Base-by-base conservation (phyloP, 2,888 invertebrate genomes). In the Ichneumon xanthorius region DNA sequence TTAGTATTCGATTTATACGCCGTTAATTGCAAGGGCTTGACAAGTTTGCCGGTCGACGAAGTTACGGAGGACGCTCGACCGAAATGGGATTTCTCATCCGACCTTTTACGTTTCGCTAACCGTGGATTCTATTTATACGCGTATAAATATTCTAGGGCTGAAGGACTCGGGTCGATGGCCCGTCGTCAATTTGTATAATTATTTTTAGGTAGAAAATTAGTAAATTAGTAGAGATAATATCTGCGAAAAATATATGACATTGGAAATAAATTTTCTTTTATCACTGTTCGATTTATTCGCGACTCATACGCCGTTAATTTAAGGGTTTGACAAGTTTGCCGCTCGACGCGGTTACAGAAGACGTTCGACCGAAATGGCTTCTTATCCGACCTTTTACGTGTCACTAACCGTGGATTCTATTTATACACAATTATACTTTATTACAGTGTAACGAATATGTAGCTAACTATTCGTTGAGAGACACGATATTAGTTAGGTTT, bases 341-440 rank as follows among this genome's bases (percentile, higher is more conserved):
- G 37, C 22, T n/a, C 19, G 26, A 26, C 14, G 22, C n/a, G 26
- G 14, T 26, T 55, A 9, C 22, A 9, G 22, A 3, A 3, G 40
- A 40, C 9, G 45, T 16, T 45, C 26, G 58, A 58, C 22, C 4
- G 26, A 9, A 1, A 45, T 16, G 45, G 26, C 22, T 22, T 55
- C 55, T 11, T 58, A 68, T 68, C 26, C 9, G n/a, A 37, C 45
- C n/a, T 33, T 68, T 7, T 61, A 40, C 67, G 76, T 72, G 73
- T 80, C 37, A 95, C 95, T 95, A 94, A 95, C 96, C 95, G 95
- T 95, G 84, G 90, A 90, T 26, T 26, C 26, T 26, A 26, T 26
- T 26, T 26, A 26, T 26, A 26, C 26, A 2, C 26, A 26, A 26
- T 26, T 26, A 3, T 26, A 26, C 26, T 26, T 2, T 26, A 26